A percentile compares a stretch with the other conserved stretches of the same genome.
Conservation (phyloP, 1,140 invertebrate species). For the Zophobas atratus region DNA sequence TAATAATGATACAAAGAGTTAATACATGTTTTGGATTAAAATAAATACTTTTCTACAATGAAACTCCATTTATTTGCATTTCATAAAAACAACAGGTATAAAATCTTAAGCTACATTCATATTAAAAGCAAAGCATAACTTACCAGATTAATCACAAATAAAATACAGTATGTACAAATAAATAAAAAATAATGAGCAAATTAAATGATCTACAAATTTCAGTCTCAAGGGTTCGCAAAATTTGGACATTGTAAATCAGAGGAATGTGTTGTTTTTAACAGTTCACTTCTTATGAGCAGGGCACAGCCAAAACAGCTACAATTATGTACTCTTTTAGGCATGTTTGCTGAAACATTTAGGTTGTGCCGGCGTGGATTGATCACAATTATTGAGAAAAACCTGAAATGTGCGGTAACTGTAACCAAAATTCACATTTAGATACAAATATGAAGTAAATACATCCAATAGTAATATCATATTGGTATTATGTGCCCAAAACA, state of each 20-base stretch:
- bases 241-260: slow-evolving; percentile 43
- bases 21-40: not conserved
- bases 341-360: not conserved
- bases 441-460: not conserved
- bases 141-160: slow-evolving; percentile 9
- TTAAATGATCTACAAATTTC: slow-evolving; percentile 46
- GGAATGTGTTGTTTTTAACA: slow-evolving; percentile 32
- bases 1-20: slow-evolving; percentile 33
- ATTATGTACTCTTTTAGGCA: not conserved
- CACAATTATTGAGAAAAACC: slow-evolving; percentile 9
- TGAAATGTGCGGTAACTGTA: slow-evolving; percentile 21
- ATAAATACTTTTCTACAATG: not conserved
- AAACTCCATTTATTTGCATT: slow-evolving; percentile 31
- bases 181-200: slow-evolving; percentile 45
- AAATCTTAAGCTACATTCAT: slow-evolving; percentile 53
- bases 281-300: slow-evolving; percentile 35
- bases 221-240: slow-evolving; percentile 50
- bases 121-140: slow-evolving; percentile 38
- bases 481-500: not conserved
- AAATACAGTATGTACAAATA: slow-evolving; percentile 36
- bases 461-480: slow-evolving; percentile 6
- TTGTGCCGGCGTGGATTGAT: slow-evolving; percentile 26
- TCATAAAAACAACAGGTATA: slow-evolving; percentile 51
- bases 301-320: slow-evolving; percentile 33
- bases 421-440: slow-evolving; percentile 18